These are phyloP conservation scores for Drosophila micromelanica DNA, from an alignment of 1,140 invertebrate species.

Conservation along the genomic window DNA sequence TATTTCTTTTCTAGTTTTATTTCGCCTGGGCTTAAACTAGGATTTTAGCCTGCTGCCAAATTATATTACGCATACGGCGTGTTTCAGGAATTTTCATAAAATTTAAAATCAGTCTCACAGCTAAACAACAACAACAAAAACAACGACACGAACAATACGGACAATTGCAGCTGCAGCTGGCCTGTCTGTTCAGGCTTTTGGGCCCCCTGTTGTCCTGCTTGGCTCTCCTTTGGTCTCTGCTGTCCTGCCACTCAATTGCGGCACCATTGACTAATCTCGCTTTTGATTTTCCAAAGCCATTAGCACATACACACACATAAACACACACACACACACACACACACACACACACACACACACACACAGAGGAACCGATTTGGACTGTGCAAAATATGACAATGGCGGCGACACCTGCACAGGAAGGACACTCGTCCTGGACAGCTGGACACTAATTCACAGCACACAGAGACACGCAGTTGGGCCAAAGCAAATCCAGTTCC, in stretches of 20 bases:
- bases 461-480: constrained; percentile 23
- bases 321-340: constrained; percentile 7
- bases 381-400: constrained; percentile 57
- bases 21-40: constrained; percentile 43
- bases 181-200: constrained; percentile 13
- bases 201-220: constrained; percentile 16
- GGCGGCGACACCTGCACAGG: constrained; percentile 40
- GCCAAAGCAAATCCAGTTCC: constrained; percentile 24
- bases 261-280: constrained; percentile 59
- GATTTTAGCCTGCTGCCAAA: constrained; percentile 40
- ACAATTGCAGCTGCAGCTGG: constrained; percentile 32
- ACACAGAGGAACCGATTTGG: constrained; percentile 13
- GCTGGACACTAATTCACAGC: constrained; percentile 54
- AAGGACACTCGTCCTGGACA: constrained; percentile 21
- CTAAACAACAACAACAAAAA: constrained; percentile 3
- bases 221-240: constrained; percentile 15
- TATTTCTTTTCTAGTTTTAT: constrained; percentile 42
- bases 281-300: constrained; percentile 64
- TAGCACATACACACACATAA: constrained; percentile 41
- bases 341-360: neutral
- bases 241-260: constrained; percentile 54
- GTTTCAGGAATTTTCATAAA: constrained; percentile 36
- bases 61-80: constrained; percentile 48
- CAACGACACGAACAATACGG: constrained; percentile 22
- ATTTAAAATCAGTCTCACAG: constrained; percentile 38